Conservation (phyloP, 2,113 vertebrate genomes). For the Eclectus roratus region DNA sequence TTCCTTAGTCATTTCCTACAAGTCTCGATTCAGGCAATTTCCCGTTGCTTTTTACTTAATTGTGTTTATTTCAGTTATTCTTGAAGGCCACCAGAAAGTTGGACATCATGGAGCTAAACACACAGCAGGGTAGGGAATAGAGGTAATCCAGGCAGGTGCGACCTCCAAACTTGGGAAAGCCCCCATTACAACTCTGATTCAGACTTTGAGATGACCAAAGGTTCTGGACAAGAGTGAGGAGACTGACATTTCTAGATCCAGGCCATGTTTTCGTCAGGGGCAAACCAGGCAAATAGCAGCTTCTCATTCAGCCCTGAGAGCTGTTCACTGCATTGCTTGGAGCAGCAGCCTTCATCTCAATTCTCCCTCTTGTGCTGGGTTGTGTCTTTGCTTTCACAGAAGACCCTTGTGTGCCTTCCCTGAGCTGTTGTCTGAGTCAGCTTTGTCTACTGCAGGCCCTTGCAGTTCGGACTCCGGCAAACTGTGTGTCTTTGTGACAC, state of each 20-base stretch:
- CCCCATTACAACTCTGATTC: rapidly evolving
- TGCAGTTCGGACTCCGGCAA: background rate
- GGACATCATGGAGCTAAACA: background rate
- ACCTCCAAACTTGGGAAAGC: background rate
- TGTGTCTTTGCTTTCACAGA: background rate
- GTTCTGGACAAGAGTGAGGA: background rate
- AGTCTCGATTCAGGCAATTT: background rate
- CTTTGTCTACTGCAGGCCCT: background rate
- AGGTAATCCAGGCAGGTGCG: background rate
- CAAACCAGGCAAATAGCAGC: background rate
- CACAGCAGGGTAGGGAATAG: background rate
- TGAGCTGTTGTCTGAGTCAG: background rate
- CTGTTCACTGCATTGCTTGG: background rate
- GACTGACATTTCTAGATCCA: background rate
- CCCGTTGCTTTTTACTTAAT: background rate
- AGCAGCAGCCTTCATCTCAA: rapidly evolving
- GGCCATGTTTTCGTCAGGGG: background rate
- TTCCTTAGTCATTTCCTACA: background rate
- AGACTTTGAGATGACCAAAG: background rate
- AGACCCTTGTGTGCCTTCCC: background rate
- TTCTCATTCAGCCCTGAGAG: background rate
- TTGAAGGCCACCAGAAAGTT: background rate
- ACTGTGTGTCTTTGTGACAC: background rate
- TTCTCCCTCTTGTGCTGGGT: too few species aligned
- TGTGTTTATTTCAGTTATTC: background rate